phyloP scores from a whole-genome alignment of 2,113 vertebrate species.

The Herpetotheres cachinnans region DNA sequence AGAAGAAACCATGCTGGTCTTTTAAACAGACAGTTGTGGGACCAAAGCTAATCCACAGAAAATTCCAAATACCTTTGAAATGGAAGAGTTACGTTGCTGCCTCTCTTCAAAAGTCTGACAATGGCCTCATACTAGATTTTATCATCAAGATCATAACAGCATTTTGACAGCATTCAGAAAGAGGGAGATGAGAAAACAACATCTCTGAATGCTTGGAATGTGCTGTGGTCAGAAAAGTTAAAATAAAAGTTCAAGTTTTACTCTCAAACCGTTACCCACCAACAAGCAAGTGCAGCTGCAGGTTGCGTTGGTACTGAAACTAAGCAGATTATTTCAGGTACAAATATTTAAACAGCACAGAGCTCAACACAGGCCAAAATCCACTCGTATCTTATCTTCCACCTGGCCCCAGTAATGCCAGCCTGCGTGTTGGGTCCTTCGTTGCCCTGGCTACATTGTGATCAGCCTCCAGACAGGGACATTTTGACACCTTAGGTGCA shows the following conservation, averaged over 20 bases:
- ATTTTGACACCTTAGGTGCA: neutral
- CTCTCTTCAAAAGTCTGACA: neutral
- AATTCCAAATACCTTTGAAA: slow-evolving; percentile 34
- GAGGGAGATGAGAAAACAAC: neutral
- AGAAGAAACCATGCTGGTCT: neutral
- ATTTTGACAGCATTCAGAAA: neutral
- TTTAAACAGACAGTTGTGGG: neutral
- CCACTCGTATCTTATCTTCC: neutral
- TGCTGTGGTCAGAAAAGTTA: too few species aligned
- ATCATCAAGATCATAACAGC: neutral
- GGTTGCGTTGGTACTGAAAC: neutral
- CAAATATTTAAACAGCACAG: neutral
- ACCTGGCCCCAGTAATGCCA: neutral
- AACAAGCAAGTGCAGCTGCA: neutral
- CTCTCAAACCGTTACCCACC: neutral
- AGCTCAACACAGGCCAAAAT: neutral
- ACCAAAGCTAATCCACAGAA: slow-evolving; percentile 3
- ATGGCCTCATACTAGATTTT: neutral
- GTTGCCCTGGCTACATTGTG: neutral
- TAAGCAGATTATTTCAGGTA: neutral
- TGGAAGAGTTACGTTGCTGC: neutral
- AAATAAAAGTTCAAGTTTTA: neutral
- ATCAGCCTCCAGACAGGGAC: neutral
- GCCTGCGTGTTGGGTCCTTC: neutral
- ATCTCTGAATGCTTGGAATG: neutral